Conservation (phyloP, 2,113 vertebrate species). For the Oryzias curvinotus region DNA sequence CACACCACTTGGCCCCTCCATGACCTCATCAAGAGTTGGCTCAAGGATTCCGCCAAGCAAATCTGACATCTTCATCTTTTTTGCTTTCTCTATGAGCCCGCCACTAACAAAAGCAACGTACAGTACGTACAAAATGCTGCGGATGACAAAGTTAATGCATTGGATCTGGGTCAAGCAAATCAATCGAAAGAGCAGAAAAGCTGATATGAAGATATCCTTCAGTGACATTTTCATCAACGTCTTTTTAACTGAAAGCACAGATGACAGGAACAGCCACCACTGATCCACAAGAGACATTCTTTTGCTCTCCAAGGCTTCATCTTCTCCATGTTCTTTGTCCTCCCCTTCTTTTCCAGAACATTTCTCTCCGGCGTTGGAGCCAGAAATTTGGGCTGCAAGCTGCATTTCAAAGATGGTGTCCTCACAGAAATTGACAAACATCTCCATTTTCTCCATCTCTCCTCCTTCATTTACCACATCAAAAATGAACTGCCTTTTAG, state of each 20-base stretch:
- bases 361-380: conserved; percentile 79
- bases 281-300: conserved; percentile 74
- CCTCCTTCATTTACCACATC: conserved; percentile 92
- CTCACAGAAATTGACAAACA: conserved; percentile 96
- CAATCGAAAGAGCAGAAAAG: conserved; percentile 76
- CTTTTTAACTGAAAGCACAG: conserved; percentile 84
- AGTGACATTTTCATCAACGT: conserved; percentile 86
- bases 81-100: conserved; percentile 87
- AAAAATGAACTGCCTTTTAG: conserved; percentile 95
- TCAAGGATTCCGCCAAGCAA: conserved; percentile 87
- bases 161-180: conserved; percentile 74
- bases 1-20: conserved; percentile 73
- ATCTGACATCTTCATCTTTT: conserved; percentile 84
- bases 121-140: conserved; percentile 79
- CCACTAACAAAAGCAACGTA: conserved; percentile 84
- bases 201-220: conserved; percentile 78
- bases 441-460: conserved; percentile 97
- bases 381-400: conserved; percentile 90
- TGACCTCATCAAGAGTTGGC: conserved; percentile 90
- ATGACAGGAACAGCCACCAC: conserved; percentile 77
- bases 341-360: conserved; percentile 76
- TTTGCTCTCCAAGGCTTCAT: conserved; percentile 64
- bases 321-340: conserved; percentile 53
- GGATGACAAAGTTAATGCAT: conserved; percentile 70
- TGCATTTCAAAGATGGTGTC: conserved; percentile 99